Percentiles rank a stretch among this genome's conserved stretches.
phyloP scores from a whole-genome alignment of 2,888 invertebrate species.

The Plebejus argus region DNA sequence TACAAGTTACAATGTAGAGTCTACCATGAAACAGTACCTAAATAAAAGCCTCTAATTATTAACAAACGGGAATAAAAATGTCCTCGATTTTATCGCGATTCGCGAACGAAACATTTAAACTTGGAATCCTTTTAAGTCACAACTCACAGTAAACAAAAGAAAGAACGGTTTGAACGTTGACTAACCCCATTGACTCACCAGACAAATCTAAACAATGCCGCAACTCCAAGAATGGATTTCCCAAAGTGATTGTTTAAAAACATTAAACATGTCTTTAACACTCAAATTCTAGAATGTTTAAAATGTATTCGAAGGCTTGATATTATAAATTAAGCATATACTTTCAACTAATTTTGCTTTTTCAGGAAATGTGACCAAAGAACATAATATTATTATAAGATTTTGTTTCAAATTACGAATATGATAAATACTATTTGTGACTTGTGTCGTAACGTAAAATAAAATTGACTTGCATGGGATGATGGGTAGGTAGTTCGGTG shows the following conservation, averaged over 20 bases:
- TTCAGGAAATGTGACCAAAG: background rate
- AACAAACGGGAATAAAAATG: background rate
- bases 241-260: constrained; percentile 34
- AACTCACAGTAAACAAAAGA: constrained; percentile 21
- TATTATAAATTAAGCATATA: background rate
- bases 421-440: too few relatives aligned
- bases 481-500: too few relatives aligned
- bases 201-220: constrained; percentile 29
- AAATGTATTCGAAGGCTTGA: background rate
- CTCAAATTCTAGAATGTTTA: background rate
- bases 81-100: background rate
- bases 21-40: background rate
- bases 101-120: constrained; percentile 13
- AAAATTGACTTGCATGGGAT: too few relatives aligned
- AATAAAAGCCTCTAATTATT: background rate
- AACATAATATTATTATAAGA: background rate
- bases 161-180: constrained; percentile 1
- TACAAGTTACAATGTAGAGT: background rate
- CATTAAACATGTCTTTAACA: constrained; percentile 12
- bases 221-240: constrained; percentile 33
- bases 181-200: constrained; percentile 29
- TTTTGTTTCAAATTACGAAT: too few relatives aligned
- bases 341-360: background rate
- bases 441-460: too few relatives aligned
- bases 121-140: constrained; percentile 14